phyloP scores from a whole-genome alignment of 2,888 invertebrate species.

The Itoplectis maculator region DNA sequence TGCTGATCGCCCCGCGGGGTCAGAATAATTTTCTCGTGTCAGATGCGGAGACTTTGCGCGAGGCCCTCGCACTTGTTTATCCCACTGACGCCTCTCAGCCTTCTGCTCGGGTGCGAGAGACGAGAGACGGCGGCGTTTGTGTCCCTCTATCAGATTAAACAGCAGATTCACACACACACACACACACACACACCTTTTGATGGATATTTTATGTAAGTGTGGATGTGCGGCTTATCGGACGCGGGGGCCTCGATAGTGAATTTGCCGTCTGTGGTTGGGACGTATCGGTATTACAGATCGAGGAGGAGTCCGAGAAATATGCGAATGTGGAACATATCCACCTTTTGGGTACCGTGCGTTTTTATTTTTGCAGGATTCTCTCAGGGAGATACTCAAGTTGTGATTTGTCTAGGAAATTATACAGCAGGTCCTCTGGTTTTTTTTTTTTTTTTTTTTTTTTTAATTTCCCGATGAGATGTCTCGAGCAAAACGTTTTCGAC shows the following conservation, averaged over 20 bases:
- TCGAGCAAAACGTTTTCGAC: slow-evolving; percentile 4
- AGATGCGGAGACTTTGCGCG: too few species aligned
- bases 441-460: neutral
- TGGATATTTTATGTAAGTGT: slow-evolving; percentile 37
- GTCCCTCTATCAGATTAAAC: slow-evolving; percentile 49
- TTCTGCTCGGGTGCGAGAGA: too few species aligned
- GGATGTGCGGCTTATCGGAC: slow-evolving; percentile 15
- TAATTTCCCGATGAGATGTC: neutral
- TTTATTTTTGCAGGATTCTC: slow-evolving; percentile 20
- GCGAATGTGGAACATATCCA: neutral
- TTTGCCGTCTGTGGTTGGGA: neutral
- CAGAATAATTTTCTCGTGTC: slow-evolving; percentile 80
- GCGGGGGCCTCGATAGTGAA: slow-evolving; percentile 31
- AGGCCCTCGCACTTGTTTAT: too few species aligned
- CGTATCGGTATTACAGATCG: slow-evolving; percentile 30
- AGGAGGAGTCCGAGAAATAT: slow-evolving; percentile 34
- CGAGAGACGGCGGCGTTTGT: too few species aligned
- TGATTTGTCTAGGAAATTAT: slow-evolving; percentile 15
- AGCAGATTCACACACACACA: slow-evolving; percentile 56
- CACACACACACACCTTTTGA: slow-evolving; percentile 52
- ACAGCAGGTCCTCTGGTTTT: slow-evolving; percentile 10
- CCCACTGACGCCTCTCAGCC: too few species aligned
- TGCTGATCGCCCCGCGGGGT: slow-evolving; percentile 75
- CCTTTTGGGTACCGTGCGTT: neutral
- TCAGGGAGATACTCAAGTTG: slow-evolving; percentile 4